These are phyloP conservation scores for Ictalurus punctatus DNA, from an alignment of 2,113 vertebrate species.

Conservation along the genomic window DNA sequence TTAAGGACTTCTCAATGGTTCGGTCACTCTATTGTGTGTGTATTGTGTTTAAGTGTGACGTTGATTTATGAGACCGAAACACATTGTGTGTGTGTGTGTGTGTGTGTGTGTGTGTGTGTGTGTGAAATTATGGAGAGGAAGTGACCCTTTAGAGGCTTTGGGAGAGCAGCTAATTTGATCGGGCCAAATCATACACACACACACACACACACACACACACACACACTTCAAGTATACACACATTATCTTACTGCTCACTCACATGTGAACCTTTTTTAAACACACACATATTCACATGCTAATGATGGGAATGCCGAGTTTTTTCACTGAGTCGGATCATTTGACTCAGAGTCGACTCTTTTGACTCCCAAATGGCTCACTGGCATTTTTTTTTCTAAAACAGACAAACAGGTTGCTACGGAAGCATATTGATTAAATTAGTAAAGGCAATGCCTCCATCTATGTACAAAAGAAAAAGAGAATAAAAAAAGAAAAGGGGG, in stretches of 20 bases:
- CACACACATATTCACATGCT: constrained; percentile 5
- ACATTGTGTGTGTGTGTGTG: neutral
- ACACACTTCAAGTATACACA: neutral
- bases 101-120: constrained; percentile 1
- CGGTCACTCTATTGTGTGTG: constrained; percentile 28
- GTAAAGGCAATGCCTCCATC: neutral
- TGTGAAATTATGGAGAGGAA: neutral
- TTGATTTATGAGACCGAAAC: constrained; percentile 14
- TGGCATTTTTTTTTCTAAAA: neutral
- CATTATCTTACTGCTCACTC: neutral
- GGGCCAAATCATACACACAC: constrained; percentile 7
- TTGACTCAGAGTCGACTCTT: neutral
- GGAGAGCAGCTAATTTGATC: neutral
- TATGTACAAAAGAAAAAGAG: neutral
- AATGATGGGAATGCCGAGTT: neutral
- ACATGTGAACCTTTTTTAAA: neutral
- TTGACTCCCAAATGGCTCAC: neutral
- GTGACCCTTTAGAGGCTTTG: neutral
- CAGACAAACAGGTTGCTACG: neutral
- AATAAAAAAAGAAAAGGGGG: neutral
- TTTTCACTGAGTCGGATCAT: neutral
- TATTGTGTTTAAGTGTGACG: constrained; percentile 33
- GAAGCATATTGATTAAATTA: neutral
- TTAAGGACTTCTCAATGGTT: constrained; percentile 30
- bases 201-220: constrained; percentile 18